Base-by-base conservation (phyloP, 1,140 invertebrate genomes). In the Littorina saxatilis region DNA sequence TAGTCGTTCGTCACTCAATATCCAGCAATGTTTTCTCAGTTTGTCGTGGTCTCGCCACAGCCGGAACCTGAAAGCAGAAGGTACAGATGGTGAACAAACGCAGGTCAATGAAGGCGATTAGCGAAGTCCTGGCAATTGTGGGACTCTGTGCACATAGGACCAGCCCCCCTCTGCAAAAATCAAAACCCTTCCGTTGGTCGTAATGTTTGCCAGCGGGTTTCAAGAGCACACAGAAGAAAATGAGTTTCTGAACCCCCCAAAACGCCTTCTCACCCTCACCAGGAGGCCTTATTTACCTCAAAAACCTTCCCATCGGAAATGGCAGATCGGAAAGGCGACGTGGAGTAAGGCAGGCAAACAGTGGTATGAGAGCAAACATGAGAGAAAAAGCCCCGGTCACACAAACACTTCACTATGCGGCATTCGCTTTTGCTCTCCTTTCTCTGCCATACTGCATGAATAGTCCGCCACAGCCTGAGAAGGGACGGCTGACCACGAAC, bases 11-110 rank as follows among this genome's bases (percentile, higher is more conserved):
- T 47, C 43, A 47, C 43, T 17, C 5, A 47, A 5, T 17, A 47
- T 47, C 43, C 43, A 47, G 43, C 43, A 17, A 47, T 47, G 43
- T 17, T 5, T 5, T 17, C 7, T 47, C n/a, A 17, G 43, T 47
- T 47, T 47, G 43, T 47, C 7, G n/a, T n/a, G n/a, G n/a, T n/a
- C 43, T 47, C 20, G 40, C 35, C 55, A 68, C 7, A 32, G 39
- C 66, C 9, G 70, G 70, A 73, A 73, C 70, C 70, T 73, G 70
- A 73, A 73, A 50, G 70, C 39, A 73, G 39, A 73, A 35, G 29
- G 37, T 4, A 73, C 27, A 7, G 20, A 73, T 29, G 23, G 47
- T 39, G 50, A 52, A 39, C 47, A 73, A 73, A 29, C 29, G 37
- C 27, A 50, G 7, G 63, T 68, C 27, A 61, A 61, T 61, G 58